These are phyloP conservation scores for Bufo bufo DNA, from an alignment of 2,113 vertebrate genomes.

Conservation along the genomic window DNA sequence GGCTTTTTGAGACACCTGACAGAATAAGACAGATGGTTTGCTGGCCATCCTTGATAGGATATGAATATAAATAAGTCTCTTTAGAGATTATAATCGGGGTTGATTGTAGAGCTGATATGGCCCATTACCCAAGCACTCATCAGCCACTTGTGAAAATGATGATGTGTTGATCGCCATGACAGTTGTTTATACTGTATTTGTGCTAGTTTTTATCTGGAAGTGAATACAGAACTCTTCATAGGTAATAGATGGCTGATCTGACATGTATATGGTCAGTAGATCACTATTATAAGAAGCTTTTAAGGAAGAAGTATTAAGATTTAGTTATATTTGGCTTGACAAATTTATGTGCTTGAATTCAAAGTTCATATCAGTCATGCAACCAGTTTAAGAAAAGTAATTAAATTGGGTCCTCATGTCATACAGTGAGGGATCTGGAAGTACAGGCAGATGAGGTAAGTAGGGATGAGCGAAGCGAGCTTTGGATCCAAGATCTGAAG, in stretches of 20 bases:
- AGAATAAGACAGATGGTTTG: slow-evolving; percentile 21
- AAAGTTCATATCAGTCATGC: not conserved
- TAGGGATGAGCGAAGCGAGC: too few species aligned
- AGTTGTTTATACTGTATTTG: slow-evolving; percentile 3
- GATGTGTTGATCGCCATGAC: slow-evolving; percentile 15
- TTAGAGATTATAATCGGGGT: slow-evolving; percentile 19
- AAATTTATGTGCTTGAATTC: not conserved
- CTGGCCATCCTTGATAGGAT: slow-evolving; percentile 16
- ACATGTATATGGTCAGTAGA: not conserved
- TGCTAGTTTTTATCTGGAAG: not conserved
- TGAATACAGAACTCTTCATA: not conserved
- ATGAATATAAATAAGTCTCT: slow-evolving; percentile 28
- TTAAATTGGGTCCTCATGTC: too few species aligned
- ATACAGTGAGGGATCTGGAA: not conserved
- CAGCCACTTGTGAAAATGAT: not conserved
- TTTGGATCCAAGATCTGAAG: too few species aligned
- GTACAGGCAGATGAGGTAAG: too few species aligned
- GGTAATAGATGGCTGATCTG: not conserved
- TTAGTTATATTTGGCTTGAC: not conserved
- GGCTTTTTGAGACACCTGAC: slow-evolving; percentile 16
- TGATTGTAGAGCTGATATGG: slow-evolving; percentile 17
- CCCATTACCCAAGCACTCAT: slow-evolving; percentile 7
- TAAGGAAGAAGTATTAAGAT: not conserved
- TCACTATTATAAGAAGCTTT: not conserved
- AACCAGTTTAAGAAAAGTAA: not conserved